These are phyloP conservation scores for Lamellibrachia satsuma DNA, from an alignment of 2,888 invertebrate species.

Conservation along the genomic window DNA sequence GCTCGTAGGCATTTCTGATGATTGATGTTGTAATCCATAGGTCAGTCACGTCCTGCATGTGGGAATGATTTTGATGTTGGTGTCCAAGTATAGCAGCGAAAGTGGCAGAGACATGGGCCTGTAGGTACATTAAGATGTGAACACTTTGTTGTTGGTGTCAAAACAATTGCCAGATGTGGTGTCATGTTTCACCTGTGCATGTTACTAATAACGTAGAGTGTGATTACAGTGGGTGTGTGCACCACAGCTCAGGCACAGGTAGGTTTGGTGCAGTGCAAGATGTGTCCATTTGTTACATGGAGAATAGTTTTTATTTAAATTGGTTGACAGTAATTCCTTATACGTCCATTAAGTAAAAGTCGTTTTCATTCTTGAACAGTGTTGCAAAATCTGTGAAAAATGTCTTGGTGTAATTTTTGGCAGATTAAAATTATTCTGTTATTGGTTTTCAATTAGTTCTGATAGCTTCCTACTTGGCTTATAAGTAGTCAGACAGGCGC, in stretches of 20 bases:
- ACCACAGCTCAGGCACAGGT: not conserved
- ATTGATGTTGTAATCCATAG: conserved; percentile 4
- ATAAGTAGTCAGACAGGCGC: not conserved
- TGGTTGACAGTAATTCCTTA: not conserved
- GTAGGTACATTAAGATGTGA: not conserved
- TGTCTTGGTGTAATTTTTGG: not conserved
- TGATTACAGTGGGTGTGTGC: not conserved
- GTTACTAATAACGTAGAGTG: not conserved
- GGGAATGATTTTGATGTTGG: not conserved
- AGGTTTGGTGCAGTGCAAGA: not conserved
- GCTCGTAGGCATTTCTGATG: not conserved
- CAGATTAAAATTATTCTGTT: too few relatives aligned
- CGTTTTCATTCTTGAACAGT: not conserved
- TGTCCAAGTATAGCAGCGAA: not conserved
- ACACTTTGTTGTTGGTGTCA: not conserved
- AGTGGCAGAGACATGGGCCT: not conserved
- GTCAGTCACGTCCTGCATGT: not conserved
- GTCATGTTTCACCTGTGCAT: not conserved
- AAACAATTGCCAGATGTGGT: not conserved
- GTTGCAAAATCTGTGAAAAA: not conserved
- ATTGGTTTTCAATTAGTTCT: not conserved
- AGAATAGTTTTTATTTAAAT: not conserved
- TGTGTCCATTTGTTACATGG: not conserved
- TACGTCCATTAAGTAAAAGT: not conserved
- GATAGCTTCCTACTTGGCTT: not conserved